Conservation (phyloP, 2,113 vertebrate species). For the Erythrolamprus reginae region DNA sequence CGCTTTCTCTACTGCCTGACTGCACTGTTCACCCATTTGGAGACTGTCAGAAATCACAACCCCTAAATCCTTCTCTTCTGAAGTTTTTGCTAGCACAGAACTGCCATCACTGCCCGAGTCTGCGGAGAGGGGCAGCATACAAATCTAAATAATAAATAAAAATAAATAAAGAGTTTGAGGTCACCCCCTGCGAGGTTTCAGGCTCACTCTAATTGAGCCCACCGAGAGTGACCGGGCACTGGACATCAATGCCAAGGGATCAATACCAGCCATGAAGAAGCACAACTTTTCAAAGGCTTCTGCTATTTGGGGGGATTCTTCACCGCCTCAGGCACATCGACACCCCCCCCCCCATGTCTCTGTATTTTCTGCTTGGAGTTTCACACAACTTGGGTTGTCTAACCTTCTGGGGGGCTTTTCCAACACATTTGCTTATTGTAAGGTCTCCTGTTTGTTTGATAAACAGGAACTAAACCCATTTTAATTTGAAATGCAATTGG, state of each 20-base stretch:
- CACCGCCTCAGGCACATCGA: not conserved
- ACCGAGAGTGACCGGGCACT: not conserved
- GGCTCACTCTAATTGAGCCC: not conserved
- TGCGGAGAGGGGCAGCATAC: no score
- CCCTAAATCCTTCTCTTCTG: no score
- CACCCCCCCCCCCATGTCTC: not conserved
- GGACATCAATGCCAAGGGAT: not conserved
- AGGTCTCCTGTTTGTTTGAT: not conserved
- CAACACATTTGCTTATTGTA: not conserved
- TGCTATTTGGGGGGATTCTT: not conserved
- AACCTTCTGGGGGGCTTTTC: not conserved
- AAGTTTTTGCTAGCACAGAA: no score
- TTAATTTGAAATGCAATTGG: not conserved
- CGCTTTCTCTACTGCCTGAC: no score
- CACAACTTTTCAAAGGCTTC: not conserved
- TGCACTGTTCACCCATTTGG: no score
- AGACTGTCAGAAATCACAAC: no score
- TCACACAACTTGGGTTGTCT: not conserved
- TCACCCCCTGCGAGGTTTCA: not conserved
- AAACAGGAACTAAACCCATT: no score
- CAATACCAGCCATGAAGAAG: not conserved
- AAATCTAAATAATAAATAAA: no score
- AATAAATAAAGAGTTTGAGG: accelerated
- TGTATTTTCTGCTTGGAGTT: not conserved
- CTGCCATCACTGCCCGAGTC: no score